phyloP scores from a whole-genome alignment of 2,797 vertebrate species.

The Decapterus maruadsi region DNA sequence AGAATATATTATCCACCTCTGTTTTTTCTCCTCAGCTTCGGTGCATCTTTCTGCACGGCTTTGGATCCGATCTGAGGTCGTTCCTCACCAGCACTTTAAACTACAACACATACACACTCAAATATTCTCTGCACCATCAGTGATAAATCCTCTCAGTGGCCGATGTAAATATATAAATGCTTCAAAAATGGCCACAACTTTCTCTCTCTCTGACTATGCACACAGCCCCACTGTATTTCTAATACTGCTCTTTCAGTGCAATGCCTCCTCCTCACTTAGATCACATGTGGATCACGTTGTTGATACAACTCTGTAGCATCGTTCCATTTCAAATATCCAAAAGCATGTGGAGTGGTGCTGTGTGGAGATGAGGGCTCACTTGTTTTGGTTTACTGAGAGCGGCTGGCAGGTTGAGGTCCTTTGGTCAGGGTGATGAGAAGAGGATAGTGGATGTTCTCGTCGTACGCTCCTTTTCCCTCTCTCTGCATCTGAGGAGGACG shows the following conservation, averaged over 20 bases:
- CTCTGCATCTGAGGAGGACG: constrained; percentile 89
- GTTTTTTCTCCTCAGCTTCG: not conserved
- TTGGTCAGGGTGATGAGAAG: constrained; percentile 92
- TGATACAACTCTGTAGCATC: constrained; percentile 15
- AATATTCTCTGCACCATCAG: constrained; percentile 9
- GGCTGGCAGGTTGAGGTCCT: constrained; percentile 70
- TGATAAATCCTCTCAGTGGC: constrained; percentile 15
- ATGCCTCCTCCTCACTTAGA: constrained; percentile 7
- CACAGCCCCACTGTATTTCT: not conserved
- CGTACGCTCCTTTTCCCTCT: constrained; percentile 91
- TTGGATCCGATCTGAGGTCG: not conserved
- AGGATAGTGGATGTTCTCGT: constrained; percentile 97
- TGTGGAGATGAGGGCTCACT: constrained; percentile 44
- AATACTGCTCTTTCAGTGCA: constrained; percentile 7
- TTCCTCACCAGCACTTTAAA: constrained; percentile 7
- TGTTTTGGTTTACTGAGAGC: constrained; percentile 66
- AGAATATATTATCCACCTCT: constrained; percentile 2
- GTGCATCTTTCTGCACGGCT: not conserved
- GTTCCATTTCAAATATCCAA: constrained; percentile 14
- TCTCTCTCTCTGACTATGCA: not conserved
- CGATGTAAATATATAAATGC: constrained; percentile 5
- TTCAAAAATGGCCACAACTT: not conserved
- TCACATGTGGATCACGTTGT: constrained; percentile 1
- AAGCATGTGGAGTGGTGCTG: constrained; percentile 5
- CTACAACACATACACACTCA: constrained; percentile 17